Percentiles rank a stretch among this genome's conserved stretches.
These are phyloP conservation scores for Scytalopus superciliaris DNA, from an alignment of 2,113 vertebrate species.

Conservation along the genomic window DNA sequence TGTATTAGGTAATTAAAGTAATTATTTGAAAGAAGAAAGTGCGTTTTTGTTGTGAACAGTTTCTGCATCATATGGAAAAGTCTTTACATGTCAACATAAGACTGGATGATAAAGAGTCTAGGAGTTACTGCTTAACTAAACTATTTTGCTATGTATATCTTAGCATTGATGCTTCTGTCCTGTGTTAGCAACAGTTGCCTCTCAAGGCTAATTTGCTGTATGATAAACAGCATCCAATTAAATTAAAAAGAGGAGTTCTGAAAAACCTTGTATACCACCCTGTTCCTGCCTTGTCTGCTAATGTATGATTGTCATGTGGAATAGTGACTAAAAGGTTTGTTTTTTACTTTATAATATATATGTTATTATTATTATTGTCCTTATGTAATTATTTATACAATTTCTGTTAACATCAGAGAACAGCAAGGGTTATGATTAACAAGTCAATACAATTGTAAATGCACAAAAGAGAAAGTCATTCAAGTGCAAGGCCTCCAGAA, in stretches of 20 bases:
- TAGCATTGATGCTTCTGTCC: neutral
- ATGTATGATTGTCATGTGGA: neutral
- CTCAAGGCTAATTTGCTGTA: slow-evolving; percentile 37
- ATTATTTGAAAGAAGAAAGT: slow-evolving; percentile 54
- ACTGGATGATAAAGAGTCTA: neutral
- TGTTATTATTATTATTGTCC: neutral
- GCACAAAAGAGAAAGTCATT: neutral
- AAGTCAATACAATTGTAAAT: neutral
- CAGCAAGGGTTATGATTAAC: neutral
- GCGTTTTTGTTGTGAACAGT: slow-evolving; percentile 4
- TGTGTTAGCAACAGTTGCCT: slow-evolving; percentile 6
- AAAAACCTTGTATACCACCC: neutral
- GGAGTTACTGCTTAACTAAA: neutral
- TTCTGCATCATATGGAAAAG: neutral
- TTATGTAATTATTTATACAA: neutral
- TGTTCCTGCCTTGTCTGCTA: neutral
- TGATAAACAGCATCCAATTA: neutral
- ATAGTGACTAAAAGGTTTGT: neutral
- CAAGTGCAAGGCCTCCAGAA: neutral
- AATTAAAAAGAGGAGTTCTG: neutral
- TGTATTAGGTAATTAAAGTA: slow-evolving; percentile 52
- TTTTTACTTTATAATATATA: neutral
- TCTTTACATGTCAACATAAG: neutral
- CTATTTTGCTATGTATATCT: neutral
- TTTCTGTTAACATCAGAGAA: neutral